Evolutionary conservation across 37 sponge, comb jelly and placozoan genomes (phyloP).

Genomic region (Agelas oroides): DNA sequence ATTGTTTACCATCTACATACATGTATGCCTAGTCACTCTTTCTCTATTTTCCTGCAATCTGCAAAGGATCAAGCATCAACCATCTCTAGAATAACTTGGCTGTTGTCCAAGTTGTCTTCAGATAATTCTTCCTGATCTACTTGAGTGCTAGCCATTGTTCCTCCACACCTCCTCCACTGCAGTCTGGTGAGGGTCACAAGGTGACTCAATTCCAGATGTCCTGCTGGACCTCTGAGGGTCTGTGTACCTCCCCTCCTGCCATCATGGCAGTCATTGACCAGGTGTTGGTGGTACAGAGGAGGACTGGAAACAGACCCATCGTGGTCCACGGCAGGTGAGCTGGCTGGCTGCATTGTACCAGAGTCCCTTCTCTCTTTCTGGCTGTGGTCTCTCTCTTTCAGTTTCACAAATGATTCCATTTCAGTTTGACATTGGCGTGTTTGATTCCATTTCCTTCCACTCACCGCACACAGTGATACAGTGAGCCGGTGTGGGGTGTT

Average conservation of each 20-base stretch:
- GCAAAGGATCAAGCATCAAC: not conserved
- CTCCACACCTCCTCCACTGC: not conserved
- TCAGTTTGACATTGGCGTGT: no score
- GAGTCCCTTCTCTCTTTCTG: no score
- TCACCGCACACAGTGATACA: no score
- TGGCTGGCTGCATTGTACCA: no score
- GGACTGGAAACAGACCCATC: slow-evolving; percentile 61
- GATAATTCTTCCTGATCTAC: not conserved
- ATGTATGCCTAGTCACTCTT: no score
- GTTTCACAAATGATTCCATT: no score
- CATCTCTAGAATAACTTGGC: not conserved
- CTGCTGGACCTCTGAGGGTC: slow-evolving; percentile 47
- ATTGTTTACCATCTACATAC: no score
- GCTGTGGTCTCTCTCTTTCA: no score
- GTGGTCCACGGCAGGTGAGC: slow-evolving; percentile 62
- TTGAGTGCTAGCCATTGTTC: not conserved
- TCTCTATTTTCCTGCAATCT: no score
- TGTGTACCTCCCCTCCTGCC: slow-evolving; percentile 1
- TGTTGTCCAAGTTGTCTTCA: no score
- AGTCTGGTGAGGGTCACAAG: slow-evolving; percentile 9
- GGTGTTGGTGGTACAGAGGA: slow-evolving; percentile 54
- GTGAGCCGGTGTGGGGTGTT: no score
- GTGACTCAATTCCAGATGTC: slow-evolving; percentile 65
- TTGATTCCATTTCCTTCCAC: no score
- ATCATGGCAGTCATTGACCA: slow-evolving; percentile 51